phyloP scores from a whole-genome alignment of 2,113 vertebrate genomes.

The Boleophthalmus pectinirostris region DNA sequence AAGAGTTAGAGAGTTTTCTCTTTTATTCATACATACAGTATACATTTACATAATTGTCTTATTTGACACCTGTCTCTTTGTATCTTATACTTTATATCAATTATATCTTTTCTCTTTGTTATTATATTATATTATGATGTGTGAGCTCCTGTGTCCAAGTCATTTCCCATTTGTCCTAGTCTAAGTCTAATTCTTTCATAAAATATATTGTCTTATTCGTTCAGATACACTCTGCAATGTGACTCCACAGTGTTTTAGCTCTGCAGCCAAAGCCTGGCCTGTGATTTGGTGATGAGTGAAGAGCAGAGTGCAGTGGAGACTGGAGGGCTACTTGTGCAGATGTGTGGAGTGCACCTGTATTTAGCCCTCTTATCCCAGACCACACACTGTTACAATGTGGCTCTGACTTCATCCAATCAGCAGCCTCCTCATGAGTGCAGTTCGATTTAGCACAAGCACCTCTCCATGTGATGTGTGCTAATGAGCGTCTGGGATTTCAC shows the following conservation, averaged over 20 bases:
- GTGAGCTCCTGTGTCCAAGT: no score
- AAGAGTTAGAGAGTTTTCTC: no score
- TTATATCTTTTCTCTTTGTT: no score
- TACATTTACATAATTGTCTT: no score
- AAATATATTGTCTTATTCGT: no score
- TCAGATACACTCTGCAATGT: no score
- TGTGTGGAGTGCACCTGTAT: conserved; percentile 32
- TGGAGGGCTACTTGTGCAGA: conserved; percentile 22
- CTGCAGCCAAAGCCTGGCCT: neutral
- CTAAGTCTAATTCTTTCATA: neutral
- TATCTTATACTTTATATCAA: no score
- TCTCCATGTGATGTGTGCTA: conserved; percentile 43
- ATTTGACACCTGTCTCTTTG: no score
- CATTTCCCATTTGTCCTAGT: no score
- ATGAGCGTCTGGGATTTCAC: conserved; percentile 12
- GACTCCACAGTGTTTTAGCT: neutral
- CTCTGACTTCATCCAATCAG: conserved; percentile 34
- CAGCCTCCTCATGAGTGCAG: conserved; percentile 23
- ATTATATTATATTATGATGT: no score
- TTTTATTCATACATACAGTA: no score
- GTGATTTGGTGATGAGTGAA: conserved; percentile 5
- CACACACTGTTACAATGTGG: conserved; percentile 1
- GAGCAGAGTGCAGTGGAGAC: conserved; percentile 1
- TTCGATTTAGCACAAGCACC: conserved; percentile 36
- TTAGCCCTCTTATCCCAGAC: conserved; percentile 28